Percentiles rank a stretch among this genome's conserved stretches.
These are phyloP conservation scores for Melanotaenia trifasciata DNA, from an alignment of 2,797 vertebrate species.

Conservation along the genomic window DNA sequence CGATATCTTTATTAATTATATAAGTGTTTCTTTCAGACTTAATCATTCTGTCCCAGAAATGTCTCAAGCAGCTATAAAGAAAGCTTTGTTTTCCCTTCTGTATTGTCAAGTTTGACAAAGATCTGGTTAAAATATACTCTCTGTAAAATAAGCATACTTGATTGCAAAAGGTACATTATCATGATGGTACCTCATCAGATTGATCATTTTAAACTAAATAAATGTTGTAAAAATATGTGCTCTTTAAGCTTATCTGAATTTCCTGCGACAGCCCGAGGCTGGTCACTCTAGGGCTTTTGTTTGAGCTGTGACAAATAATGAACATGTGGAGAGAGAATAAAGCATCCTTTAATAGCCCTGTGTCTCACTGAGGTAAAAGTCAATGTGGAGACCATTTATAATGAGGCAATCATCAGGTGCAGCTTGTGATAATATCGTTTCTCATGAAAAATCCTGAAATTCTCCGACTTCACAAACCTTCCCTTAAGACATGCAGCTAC, in stretches of 20 bases:
- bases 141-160: slow-evolving; percentile 1
- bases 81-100: slow-evolving; percentile 23
- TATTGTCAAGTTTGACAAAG: slow-evolving; percentile 12
- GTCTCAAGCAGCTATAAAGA: slow-evolving; percentile 36
- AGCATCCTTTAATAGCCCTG: slow-evolving; percentile 74
- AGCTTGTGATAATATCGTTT: slow-evolving; percentile 68
- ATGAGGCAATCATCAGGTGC: slow-evolving; percentile 76
- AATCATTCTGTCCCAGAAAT: slow-evolving; percentile 62
- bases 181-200: slow-evolving; percentile 12
- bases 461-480: slow-evolving; percentile 30
- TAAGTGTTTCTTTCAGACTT: slow-evolving; percentile 52
- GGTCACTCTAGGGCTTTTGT: slow-evolving; percentile 71
- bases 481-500: slow-evolving; percentile 33
- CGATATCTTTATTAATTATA: slow-evolving; percentile 77
- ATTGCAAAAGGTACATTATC: slow-evolving; percentile 29
- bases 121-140: slow-evolving; percentile 20
- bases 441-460: slow-evolving; percentile 57
- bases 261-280: slow-evolving; percentile 52
- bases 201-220: slow-evolving; percentile 6
- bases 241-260: slow-evolving; percentile 49
- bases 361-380: slow-evolving; percentile 68
- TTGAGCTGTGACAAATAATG: slow-evolving; percentile 75
- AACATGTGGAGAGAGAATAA: slow-evolving; percentile 73
- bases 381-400: slow-evolving; percentile 69
- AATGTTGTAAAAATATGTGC: slow-evolving; percentile 15